Conservation (phyloP, 2,113 vertebrate species). For the Loxodonta africana region DNA sequence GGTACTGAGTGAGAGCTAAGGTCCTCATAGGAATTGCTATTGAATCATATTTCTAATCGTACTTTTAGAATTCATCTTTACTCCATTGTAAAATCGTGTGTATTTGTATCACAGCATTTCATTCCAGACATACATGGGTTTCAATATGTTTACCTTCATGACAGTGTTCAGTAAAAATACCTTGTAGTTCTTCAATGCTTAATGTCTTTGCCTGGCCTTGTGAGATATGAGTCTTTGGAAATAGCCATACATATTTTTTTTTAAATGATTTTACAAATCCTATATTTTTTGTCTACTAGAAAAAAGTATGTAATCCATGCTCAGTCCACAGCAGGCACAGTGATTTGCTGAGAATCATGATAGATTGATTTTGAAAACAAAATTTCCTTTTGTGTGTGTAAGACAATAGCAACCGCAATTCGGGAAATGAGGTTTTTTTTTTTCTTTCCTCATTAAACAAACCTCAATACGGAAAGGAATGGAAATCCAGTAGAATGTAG, state of each 20-base stretch:
- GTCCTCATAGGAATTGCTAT: constrained; percentile 24
- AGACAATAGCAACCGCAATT: constrained; percentile 55
- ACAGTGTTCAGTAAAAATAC: constrained; percentile 37
- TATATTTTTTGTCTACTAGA: constrained; percentile 52
- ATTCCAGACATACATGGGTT: constrained; percentile 31
- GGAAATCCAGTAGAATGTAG: not conserved
- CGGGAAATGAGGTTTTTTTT: constrained; percentile 60
- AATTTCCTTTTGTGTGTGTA: constrained; percentile 69
- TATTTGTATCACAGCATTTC: constrained; percentile 25
- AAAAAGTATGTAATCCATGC: constrained; percentile 63
- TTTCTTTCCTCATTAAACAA: constrained; percentile 59
- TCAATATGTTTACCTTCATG: constrained; percentile 61
- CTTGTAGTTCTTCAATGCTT: constrained; percentile 17
- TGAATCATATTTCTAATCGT: constrained; percentile 48
- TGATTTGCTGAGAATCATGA: constrained; percentile 67
- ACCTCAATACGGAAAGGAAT: constrained; percentile 30
- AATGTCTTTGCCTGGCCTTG: constrained; percentile 51
- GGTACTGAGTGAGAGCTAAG: constrained; percentile 24
- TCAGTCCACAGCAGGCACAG: constrained; percentile 60
- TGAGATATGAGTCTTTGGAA: constrained; percentile 62
- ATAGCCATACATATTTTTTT: constrained; percentile 44
- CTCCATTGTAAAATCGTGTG: constrained; percentile 63
- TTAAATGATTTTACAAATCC: constrained; percentile 23
- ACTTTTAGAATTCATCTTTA: constrained; percentile 53
- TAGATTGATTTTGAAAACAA: constrained; percentile 82